Evolutionary conservation across 2,888 invertebrate genomes (phyloP).

Genomic region (Drosophila mayaguana): DNA sequence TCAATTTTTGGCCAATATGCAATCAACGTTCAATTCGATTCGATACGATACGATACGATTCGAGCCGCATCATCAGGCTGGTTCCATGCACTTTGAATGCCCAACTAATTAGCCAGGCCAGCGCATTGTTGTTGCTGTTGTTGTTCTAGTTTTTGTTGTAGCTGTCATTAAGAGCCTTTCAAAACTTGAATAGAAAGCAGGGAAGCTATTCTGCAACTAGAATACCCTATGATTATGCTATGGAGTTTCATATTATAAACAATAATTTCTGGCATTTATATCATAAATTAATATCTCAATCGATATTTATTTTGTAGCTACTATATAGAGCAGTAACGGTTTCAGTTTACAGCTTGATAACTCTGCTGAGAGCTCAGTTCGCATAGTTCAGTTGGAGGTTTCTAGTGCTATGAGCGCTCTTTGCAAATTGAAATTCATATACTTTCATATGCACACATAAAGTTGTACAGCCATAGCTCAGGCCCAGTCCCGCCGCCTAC

Average conservation of each 20-base stretch:
- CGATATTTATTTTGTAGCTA: not conserved
- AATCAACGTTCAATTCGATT: constrained; percentile 37
- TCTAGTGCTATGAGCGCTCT: not conserved
- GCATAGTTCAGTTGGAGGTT: not conserved
- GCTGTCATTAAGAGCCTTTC: constrained; percentile 26
- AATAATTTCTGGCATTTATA: not conserved
- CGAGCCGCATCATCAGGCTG: constrained; percentile 35
- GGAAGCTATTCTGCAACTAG: not conserved
- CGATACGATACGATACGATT: constrained; percentile 11
- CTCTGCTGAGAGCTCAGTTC: not conserved
- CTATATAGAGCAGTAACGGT: not conserved
- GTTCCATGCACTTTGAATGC: constrained; percentile 41
- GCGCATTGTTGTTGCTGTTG: constrained; percentile 4
- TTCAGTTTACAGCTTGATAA: not conserved
- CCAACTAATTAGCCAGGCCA: constrained; percentile 50
- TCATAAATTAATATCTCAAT: too few species aligned
- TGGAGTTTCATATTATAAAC: too few species aligned
- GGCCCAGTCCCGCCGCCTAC: not conserved
- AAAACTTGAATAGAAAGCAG: not conserved
- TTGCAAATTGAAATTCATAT: constrained; percentile 24
- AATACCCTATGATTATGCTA: constrained; percentile 4
- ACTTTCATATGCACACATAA: not conserved
- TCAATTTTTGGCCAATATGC: constrained; percentile 38
- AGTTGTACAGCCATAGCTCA: not conserved
- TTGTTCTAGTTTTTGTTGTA: constrained; percentile 6